Base-by-base conservation (phyloP, 1,140 invertebrate genomes). In the Hylyphantes graminicola region DNA sequence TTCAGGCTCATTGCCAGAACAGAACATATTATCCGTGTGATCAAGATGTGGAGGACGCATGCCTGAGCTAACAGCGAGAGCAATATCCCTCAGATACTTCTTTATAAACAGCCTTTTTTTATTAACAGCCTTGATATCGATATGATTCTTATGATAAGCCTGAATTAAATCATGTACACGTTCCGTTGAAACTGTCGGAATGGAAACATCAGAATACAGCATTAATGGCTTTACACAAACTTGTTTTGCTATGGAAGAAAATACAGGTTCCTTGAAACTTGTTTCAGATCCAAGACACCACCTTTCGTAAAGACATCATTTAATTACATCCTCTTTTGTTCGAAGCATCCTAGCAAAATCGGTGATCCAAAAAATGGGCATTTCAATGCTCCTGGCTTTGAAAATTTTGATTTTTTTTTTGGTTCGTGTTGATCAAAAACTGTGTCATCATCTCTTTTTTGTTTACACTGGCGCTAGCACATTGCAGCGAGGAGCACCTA, bases 341-440 rank as follows among this genome's bases (percentile, higher is more conserved):
- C 9, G 21, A 12, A 74, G 7, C 17, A 12, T 74, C 15, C n/a
- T 59, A 12, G 17, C 15, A 2, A 51, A 50, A 57, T 74, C 15
- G 50, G 70, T 15, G 5, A 6, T 10, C 72, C 54, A 74, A 74
- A 74, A 55, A 74, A 55, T 21, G 72, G 53, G 51, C 53, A 74
- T 55, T 74, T 55, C 13, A 59, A 35, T n/a, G 21, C 11, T 35
- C 12, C 15, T 13, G 17, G n/a, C n/a, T n/a, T n/a, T n/a, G n/a
- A n/a, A n/a, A n/a, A n/a, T n/a, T n/a, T n/a, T n/a, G n/a, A n/a
- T n/a, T n/a, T n/a, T n/a, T n/a, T n/a, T n/a, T n/a, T n/a, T n/a
- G n/a, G n/a, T n/a, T n/a, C n/a, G n/a, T n/a, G n/a, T n/a, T n/a
- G n/a, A n/a, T n/a, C n/a, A n/a, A n/a, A n/a, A n/a, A n/a, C n/a